These are phyloP conservation scores for Ormyrus rosae DNA, from an alignment of 2,888 invertebrate genomes.

Conservation along the genomic window DNA sequence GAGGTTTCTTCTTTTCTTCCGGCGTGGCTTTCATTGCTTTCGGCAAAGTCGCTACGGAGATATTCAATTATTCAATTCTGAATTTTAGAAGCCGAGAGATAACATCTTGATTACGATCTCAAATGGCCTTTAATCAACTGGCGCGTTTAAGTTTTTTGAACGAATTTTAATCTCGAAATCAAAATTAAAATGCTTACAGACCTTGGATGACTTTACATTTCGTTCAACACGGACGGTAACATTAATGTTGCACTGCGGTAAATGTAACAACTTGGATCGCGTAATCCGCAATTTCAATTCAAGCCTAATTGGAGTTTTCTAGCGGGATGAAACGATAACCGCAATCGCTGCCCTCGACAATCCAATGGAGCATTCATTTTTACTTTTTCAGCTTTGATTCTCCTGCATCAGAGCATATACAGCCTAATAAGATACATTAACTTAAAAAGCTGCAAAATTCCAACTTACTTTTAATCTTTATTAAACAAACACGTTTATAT, in stretches of 20 bases:
- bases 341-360: neutral
- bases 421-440: too few species aligned
- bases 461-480: too few species aligned
- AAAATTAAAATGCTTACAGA: neutral
- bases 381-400: neutral
- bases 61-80: too few species aligned
- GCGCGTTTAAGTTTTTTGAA: too few species aligned
- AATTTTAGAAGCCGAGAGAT: too few species aligned
- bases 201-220: conserved; percentile 12
- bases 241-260: conserved; percentile 4
- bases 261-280: conserved; percentile 11
- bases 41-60: too few species aligned
- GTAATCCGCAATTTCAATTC: conserved; percentile 36
- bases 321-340: conserved; percentile 20
- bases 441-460: too few species aligned
- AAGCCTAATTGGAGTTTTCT: conserved; percentile 18
- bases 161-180: neutral
- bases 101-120: too few species aligned
- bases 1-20: neutral
- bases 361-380: neutral
- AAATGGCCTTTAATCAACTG: too few species aligned
- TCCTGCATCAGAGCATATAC: neutral
- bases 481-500: too few species aligned
- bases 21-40: too few species aligned
- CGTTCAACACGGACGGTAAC: neutral